phyloP scores from a whole-genome alignment of 92 coral and sea anemone genomes.

The Nematostella vectensis region DNA sequence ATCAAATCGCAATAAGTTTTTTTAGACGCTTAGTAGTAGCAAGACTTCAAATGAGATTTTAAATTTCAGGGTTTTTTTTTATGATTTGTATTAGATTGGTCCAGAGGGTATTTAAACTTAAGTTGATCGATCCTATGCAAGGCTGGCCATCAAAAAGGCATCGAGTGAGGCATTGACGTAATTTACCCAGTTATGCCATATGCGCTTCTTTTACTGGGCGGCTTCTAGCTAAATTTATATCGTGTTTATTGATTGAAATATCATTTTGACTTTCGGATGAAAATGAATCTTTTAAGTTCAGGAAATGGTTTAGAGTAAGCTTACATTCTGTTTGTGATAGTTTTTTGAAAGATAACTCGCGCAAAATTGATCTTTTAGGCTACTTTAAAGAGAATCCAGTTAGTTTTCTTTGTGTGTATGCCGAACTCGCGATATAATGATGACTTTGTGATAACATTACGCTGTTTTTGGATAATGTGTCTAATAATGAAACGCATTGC shows the following conservation, averaged over 20 bases:
- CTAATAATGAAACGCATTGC: slow-evolving; percentile 14
- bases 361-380: slow-evolving; percentile 8
- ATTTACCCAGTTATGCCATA: background rate
- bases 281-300: background rate
- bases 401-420: slow-evolving; percentile 17
- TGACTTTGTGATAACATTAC: slow-evolving; percentile 14
- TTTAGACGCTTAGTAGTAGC: too few species aligned
- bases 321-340: background rate
- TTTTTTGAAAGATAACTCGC: background rate
- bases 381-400: slow-evolving; percentile 15
- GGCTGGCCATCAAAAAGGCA: too few species aligned
- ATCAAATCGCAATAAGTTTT: too few species aligned
- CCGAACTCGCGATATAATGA: slow-evolving; percentile 23
- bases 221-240: background rate
- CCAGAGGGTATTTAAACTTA: too few species aligned
- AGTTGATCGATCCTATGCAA: too few species aligned
- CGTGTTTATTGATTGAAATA: background rate
- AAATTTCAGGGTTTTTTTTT: too few species aligned
- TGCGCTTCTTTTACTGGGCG: background rate
- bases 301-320: background rate
- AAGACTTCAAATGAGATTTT: too few species aligned
- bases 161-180: background rate
- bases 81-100: too few species aligned
- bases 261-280: background rate
- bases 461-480: slow-evolving; percentile 10